phyloP scores from a whole-genome alignment of 1,140 invertebrate species.

The Rhagoletis zephyria region DNA sequence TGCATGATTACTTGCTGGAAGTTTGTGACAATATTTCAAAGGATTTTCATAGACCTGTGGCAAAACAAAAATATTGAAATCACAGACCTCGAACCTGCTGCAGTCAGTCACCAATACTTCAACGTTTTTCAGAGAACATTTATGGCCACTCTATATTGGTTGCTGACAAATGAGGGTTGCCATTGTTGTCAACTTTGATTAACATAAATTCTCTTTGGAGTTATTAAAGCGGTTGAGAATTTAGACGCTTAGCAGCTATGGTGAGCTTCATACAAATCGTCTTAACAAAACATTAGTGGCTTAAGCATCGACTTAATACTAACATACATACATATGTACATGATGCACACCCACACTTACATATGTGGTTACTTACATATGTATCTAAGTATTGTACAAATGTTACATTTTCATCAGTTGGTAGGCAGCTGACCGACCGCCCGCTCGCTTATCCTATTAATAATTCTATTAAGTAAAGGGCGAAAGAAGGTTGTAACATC shows the following conservation, averaged over 20 bases:
- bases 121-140: too few species aligned
- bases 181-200: conserved; percentile 26
- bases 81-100: too few species aligned
- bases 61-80: too few species aligned
- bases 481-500: not conserved
- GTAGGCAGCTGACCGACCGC: too few species aligned
- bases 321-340: not conserved
- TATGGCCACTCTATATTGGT: not conserved
- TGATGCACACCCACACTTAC: not conserved
- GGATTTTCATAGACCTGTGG: too few species aligned
- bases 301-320: not conserved
- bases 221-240: not conserved
- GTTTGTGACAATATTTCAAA: conserved; percentile 3
- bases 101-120: too few species aligned
- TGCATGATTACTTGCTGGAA: not conserved
- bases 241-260: not conserved
- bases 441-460: not conserved
- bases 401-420: too few species aligned
- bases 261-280: not conserved
- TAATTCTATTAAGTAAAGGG: conserved; percentile 12
- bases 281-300: not conserved
- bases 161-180: conserved; percentile 34
- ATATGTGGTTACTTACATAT: not conserved
- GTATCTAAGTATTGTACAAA: too few species aligned
- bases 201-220: conserved; percentile 40